phyloP scores from a whole-genome alignment of 2,888 invertebrate genomes.

The Parochlus steinenii region DNA sequence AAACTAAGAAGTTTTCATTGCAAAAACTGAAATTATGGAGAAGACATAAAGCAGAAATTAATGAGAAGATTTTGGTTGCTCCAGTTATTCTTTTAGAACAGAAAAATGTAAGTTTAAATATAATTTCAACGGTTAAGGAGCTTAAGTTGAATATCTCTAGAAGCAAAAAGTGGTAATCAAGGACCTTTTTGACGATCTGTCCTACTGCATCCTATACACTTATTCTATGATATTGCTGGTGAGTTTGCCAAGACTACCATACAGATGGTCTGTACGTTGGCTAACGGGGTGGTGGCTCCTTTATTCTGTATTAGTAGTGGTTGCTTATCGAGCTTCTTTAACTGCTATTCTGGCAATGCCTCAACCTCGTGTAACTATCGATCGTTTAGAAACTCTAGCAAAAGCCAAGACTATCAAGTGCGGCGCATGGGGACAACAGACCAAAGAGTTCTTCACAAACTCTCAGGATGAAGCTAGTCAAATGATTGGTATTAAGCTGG shows the following conservation, averaged over 20 bases:
- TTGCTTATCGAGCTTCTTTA: constrained; percentile 68
- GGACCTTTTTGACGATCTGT: constrained; percentile 52
- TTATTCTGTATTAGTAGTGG: constrained; percentile 62
- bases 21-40: not conserved
- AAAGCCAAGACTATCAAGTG: constrained; percentile 45
- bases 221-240: constrained; percentile 69
- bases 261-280: constrained; percentile 62
- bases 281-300: constrained; percentile 81
- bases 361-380: constrained; percentile 57
- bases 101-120: too few species aligned
- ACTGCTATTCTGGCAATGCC: constrained; percentile 71
- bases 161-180: constrained; percentile 34
- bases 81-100: too few species aligned
- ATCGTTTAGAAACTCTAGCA: constrained; percentile 51
- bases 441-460: constrained; percentile 48
- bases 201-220: constrained; percentile 60
- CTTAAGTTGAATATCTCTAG: constrained; percentile 13
- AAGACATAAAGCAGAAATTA: not conserved
- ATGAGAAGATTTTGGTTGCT: not conserved
- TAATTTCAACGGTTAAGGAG: too few species aligned
- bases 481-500: constrained; percentile 48
- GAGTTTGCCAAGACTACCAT: constrained; percentile 57
- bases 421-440: constrained; percentile 57
- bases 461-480: constrained; percentile 50
- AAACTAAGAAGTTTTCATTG: not conserved